Percentiles rank a stretch among this genome's conserved stretches.
These are phyloP conservation scores for Trissonchulus latispiculum DNA, from an alignment of 2,888 invertebrate species.

Conservation along the genomic window DNA sequence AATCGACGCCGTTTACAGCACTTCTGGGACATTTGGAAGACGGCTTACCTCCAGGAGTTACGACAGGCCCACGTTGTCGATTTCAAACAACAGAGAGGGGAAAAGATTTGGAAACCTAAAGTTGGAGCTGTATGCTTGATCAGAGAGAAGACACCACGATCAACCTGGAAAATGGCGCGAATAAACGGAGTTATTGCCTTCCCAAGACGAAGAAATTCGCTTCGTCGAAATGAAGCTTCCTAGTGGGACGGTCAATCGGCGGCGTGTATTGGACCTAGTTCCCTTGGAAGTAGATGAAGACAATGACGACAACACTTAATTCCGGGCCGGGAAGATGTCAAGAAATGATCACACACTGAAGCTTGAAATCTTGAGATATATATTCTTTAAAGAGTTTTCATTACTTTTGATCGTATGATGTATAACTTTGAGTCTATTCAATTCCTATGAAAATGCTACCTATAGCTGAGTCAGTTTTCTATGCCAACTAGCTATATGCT, in stretches of 20 bases:
- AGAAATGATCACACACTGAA: no score
- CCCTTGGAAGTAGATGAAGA: no score
- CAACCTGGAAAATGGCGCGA: not conserved
- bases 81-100: not conserved
- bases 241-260: not conserved
- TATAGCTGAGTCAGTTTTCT: no score
- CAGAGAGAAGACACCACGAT: not conserved
- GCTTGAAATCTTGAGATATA: no score
- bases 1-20: not conserved
- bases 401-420: no score
- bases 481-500: no score
- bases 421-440: no score
- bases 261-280: not conserved
- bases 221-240: not conserved
- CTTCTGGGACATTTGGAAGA: constrained; percentile 15
- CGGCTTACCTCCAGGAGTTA: constrained; percentile 5
- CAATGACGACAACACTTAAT: no score
- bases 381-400: no score
- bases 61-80: not conserved
- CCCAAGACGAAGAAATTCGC: not conserved
- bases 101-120: not conserved
- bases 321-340: no score
- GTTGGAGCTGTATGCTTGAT: not conserved
- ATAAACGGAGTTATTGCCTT: not conserved
- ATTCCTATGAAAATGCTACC: no score